Conservation (phyloP, 2,888 invertebrate genomes). For the Phorcus lineatus region DNA sequence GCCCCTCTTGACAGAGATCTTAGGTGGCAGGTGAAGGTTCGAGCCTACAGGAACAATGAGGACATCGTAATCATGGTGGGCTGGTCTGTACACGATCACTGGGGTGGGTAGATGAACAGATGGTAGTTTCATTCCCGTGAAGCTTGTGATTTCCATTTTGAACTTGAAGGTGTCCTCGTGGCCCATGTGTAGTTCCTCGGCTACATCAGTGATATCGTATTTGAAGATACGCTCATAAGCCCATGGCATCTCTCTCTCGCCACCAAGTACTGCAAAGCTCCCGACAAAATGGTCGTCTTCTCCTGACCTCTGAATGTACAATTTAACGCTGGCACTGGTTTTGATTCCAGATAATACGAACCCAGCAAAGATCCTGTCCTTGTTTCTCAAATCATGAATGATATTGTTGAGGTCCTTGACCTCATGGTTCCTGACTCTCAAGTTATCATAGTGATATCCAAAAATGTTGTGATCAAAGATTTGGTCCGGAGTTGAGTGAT, state of each 20-base stretch:
- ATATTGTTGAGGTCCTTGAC: conserved; percentile 35
- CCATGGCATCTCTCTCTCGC: conserved; percentile 48
- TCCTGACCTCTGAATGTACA: conserved; percentile 1
- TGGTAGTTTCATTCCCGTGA: conserved; percentile 32
- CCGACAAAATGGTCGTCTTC: conserved; percentile 30
- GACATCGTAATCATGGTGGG: conserved; percentile 33
- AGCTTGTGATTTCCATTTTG: conserved; percentile 26
- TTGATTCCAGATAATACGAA: conserved; percentile 39
- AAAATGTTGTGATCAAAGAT: conserved; percentile 34
- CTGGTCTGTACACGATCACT: conserved; percentile 34
- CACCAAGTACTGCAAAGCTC: conserved; percentile 42
- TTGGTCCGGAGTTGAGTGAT: conserved; percentile 30
- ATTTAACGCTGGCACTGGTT: conserved; percentile 28
- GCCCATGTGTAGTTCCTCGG: conserved; percentile 1
- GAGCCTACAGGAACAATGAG: conserved; percentile 27
- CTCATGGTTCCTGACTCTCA: conserved; percentile 40
- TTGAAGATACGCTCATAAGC: conserved; percentile 45
- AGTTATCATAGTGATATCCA: conserved; percentile 43
- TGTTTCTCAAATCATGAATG: conserved; percentile 27
- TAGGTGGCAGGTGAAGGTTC: conserved; percentile 7
- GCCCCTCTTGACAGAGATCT: conserved; percentile 39
- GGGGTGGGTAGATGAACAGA: conserved; percentile 22
- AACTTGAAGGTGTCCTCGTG: conserved; percentile 32
- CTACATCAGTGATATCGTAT: conserved; percentile 42
- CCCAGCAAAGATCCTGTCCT: conserved; percentile 40